Conservation (phyloP, 53 echinoderm and acorn worm species). For the Arbacia lixula region DNA sequence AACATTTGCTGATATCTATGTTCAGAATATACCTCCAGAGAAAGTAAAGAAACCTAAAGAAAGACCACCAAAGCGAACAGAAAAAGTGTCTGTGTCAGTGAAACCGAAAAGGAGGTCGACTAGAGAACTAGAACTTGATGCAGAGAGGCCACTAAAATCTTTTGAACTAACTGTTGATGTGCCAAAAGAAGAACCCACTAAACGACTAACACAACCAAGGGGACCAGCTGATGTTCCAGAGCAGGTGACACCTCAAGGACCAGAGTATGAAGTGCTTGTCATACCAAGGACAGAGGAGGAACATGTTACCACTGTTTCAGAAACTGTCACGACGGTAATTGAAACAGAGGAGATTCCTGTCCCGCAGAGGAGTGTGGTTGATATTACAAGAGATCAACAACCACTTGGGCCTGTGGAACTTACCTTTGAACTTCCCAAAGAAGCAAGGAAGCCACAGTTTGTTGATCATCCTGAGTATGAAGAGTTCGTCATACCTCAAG, state of each 20-base stretch:
- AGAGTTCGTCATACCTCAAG: constrained; percentile 25
- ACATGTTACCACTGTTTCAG: constrained; percentile 9
- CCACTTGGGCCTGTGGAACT: constrained; percentile 65
- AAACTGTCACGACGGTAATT: constrained; percentile 26
- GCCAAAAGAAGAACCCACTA: constrained; percentile 34
- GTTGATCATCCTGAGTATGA: constrained; percentile 52
- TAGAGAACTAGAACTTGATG: constrained; percentile 56
- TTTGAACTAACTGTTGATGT: constrained; percentile 68
- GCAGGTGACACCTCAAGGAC: constrained; percentile 27
- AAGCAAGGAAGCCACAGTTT: constrained; percentile 30
- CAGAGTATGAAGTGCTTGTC: constrained; percentile 47
- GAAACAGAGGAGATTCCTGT: constrained; percentile 38
- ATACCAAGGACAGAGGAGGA: constrained; percentile 30
- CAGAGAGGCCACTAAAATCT: constrained; percentile 48
- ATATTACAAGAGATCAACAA: constrained; percentile 52
- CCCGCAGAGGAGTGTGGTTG: constrained; percentile 44
- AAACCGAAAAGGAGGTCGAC: constrained; percentile 60
- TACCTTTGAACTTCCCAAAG: not conserved
- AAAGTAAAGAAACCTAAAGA: constrained; percentile 9
- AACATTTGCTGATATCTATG: constrained; percentile 84
- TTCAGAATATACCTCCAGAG: constrained; percentile 63
- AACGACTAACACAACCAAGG: constrained; percentile 21
- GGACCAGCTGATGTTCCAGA: constrained; percentile 61
- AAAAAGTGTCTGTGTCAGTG: constrained; percentile 60
- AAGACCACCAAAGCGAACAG: constrained; percentile 61